Conservation (phyloP, 2,888 invertebrate species). For the Drosophila histrio region DNA sequence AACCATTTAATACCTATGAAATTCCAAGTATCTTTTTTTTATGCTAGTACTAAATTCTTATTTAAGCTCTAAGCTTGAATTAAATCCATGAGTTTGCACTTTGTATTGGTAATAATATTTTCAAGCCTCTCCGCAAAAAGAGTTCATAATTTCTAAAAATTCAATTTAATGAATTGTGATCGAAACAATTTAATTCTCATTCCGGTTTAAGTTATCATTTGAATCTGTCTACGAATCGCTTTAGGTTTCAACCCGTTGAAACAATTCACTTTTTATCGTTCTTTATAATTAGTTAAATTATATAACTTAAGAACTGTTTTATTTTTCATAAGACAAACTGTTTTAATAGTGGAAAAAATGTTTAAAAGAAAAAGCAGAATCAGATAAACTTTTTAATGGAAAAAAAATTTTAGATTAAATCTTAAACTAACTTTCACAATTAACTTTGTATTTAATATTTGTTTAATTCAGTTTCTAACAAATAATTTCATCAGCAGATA, state of each 20-base stretch:
- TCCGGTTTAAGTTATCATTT: no score
- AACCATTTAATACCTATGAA: neutral
- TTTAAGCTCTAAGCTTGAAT: neutral
- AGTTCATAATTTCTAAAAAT: neutral
- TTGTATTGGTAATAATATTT: neutral
- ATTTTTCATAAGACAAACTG: no score
- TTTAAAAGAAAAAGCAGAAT: no score
- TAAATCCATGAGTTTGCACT: neutral
- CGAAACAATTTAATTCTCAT: neutral
- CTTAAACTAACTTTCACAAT: no score
- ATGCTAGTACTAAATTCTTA: constrained; percentile 13
- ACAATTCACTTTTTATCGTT: no score
- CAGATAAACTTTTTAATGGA: no score
- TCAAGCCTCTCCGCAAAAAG: neutral
- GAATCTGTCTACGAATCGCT: no score
- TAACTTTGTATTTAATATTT: neutral
- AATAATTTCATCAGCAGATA: neutral
- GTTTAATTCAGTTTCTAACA: neutral
- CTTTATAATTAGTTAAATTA: no score
- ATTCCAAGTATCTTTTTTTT: constrained; percentile 15
- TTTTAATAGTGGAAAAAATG: no score
- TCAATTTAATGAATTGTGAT: neutral
- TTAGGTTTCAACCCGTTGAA: no score
- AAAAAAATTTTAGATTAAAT: no score
- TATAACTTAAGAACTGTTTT: no score